Evolutionary conservation across 1,140 invertebrate genomes (phyloP).

Genomic region (Laupala kohalensis): DNA sequence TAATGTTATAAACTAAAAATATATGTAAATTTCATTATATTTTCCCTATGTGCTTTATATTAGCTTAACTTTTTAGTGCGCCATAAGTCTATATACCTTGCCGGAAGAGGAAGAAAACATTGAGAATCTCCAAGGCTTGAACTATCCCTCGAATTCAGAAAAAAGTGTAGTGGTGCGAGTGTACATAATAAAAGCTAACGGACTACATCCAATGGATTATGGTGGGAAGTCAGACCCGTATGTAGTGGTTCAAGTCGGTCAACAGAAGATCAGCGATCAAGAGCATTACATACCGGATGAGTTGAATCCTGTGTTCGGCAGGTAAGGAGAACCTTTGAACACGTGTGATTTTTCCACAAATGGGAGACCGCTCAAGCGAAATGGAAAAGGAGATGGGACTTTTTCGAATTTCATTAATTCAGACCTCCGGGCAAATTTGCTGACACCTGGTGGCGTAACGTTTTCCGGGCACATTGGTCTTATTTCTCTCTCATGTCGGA

Average conservation of each 20-base stretch:
- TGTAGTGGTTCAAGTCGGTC: slow-evolving; percentile 51
- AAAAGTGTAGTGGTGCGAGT: slow-evolving; percentile 59
- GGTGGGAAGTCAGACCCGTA: slow-evolving; percentile 69
- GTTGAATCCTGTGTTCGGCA: slow-evolving; percentile 76
- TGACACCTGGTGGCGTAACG: not conserved
- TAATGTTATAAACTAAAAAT: too few species aligned
- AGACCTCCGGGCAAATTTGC: too few species aligned
- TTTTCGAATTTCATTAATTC: too few species aligned
- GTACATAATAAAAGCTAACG: slow-evolving; percentile 58
- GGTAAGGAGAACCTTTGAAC: slow-evolving; percentile 30
- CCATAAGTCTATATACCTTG: too few species aligned
- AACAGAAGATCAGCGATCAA: slow-evolving; percentile 50
- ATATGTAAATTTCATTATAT: too few species aligned
- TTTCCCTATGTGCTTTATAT: too few species aligned
- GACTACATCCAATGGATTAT: slow-evolving; percentile 58
- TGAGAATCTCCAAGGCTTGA: too few species aligned
- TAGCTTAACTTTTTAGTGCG: too few species aligned
- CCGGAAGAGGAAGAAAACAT: too few species aligned
- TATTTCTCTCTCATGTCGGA: not conserved
- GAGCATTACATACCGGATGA: slow-evolving; percentile 63
- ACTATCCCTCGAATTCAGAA: slow-evolving; percentile 49
- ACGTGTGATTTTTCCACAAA: not conserved
- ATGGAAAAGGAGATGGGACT: not conserved
- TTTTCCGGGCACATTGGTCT: not conserved
- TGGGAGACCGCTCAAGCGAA: not conserved